phyloP scores from a whole-genome alignment of 35 echinoderm and acorn worm genomes.

The Lytechinus pictus region DNA sequence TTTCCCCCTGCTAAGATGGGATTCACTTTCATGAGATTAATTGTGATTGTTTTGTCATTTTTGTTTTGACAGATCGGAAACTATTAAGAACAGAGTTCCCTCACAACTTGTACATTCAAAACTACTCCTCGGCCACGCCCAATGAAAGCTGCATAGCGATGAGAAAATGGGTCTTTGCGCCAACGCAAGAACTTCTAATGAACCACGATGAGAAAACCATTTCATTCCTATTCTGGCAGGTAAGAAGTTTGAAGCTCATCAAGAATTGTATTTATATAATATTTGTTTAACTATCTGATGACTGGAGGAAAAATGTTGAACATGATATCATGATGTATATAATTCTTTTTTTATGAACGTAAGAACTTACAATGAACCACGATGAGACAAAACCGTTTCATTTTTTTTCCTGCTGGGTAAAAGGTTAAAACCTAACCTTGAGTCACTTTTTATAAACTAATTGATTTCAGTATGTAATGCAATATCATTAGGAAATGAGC shows the following conservation, averaged over 20 bases:
- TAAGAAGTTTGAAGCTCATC: conserved; percentile 25
- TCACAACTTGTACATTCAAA: conserved; percentile 93
- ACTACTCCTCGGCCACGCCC: conserved; percentile 65
- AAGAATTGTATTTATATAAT: neutral
- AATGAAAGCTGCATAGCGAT: conserved; percentile 67
- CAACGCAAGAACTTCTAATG: conserved; percentile 79
- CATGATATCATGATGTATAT: conserved; percentile 58
- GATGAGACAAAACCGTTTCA: conserved; percentile 43
- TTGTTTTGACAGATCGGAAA: conserved; percentile 74
- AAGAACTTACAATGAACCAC: conserved; percentile 86
- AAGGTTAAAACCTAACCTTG: no score
- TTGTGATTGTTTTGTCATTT: neutral
- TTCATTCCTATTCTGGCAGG: conserved; percentile 95
- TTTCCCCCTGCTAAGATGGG: no score
- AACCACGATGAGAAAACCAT: conserved; percentile 95
- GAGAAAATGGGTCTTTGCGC: conserved; percentile 92
- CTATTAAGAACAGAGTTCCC: conserved; percentile 83
- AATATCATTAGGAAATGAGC: no score
- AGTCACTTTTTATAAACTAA: no score
- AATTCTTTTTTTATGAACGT: conserved; percentile 76
- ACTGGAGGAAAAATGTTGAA: no score
- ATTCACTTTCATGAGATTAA: no score
- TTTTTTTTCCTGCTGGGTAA: no score
- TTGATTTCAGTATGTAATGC: no score
- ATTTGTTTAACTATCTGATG: no score